Percentiles rank a stretch among this genome's conserved stretches.
These are phyloP conservation scores for Venturia canescens DNA, from an alignment of 1,140 invertebrate species.

Conservation along the genomic window DNA sequence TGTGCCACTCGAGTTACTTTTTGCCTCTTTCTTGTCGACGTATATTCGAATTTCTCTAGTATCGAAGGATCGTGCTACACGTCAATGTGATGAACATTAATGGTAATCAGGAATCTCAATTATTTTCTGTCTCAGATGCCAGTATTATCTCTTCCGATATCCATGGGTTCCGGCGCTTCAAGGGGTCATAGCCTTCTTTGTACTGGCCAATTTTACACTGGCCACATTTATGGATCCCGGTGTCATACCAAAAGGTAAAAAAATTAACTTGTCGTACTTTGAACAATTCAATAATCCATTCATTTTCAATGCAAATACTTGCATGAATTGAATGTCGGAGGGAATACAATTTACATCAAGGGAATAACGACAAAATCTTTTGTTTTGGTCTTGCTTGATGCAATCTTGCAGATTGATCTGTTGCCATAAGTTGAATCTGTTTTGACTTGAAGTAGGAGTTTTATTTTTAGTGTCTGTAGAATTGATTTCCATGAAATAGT, in stretches of 20 bases:
- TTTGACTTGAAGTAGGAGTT: no score
- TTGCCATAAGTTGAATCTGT: no score
- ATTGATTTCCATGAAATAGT: no score
- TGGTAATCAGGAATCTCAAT: no score
- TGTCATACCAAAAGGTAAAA: slow-evolving; percentile 96
- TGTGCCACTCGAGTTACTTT: slow-evolving; percentile 12
- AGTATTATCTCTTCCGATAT: slow-evolving; percentile 87
- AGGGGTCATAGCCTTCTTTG: slow-evolving; percentile 96
- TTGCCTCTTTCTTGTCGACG: neutral
- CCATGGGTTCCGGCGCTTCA: slow-evolving; percentile 95
- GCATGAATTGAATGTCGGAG: no score
- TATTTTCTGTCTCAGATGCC: slow-evolving; percentile 81
- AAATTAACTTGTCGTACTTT: neutral
- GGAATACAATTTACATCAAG: no score
- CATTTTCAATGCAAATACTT: no score
- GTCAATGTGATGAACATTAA: neutral
- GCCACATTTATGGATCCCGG: slow-evolving; percentile 99
- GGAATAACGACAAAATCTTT: no score
- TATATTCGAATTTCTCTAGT: neutral
- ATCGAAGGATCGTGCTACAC: neutral
- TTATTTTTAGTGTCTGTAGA: no score
- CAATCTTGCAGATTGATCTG: no score
- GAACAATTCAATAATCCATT: neutral
- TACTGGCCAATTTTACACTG: slow-evolving; percentile 97
- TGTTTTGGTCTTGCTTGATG: no score